Conservation (phyloP, 1,140 invertebrate species). For the Chymomyza costata region DNA sequence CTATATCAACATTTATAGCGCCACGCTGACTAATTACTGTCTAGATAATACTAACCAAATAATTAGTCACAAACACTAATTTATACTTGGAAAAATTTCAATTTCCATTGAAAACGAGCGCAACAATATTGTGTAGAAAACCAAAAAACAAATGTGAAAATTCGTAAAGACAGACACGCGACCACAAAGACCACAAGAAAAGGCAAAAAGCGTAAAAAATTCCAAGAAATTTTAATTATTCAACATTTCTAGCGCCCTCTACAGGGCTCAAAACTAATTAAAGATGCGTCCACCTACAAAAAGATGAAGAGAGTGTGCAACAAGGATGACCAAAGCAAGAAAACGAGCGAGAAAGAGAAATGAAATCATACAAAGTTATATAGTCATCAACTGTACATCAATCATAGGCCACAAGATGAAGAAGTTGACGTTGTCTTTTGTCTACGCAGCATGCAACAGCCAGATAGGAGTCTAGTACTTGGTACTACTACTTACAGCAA, state of each 20-base stretch:
- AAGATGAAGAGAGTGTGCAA: neutral
- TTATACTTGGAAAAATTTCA: conserved; percentile 33
- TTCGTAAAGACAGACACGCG: conserved; percentile 50
- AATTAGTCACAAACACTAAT: conserved; percentile 55
- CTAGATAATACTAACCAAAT: conserved; percentile 15
- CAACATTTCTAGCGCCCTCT: conserved; percentile 67
- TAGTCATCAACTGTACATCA: conserved; percentile 71
- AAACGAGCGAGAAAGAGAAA: too few species aligned
- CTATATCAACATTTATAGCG: too few species aligned
- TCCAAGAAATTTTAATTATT: conserved; percentile 70
- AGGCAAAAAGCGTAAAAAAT: conserved; percentile 47
- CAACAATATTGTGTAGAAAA: conserved; percentile 19
- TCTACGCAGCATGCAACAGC: too few species aligned
- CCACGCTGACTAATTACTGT: too few species aligned
- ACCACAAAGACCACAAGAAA: conserved; percentile 49
- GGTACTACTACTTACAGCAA: too few species aligned
- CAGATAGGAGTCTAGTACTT: too few species aligned
- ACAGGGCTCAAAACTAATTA: conserved; percentile 50
- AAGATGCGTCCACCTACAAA: conserved; percentile 68
- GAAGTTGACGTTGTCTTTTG: conserved; percentile 35
- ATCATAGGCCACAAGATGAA: conserved; percentile 65
- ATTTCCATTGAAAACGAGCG: conserved; percentile 38
- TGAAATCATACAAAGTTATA: conserved; percentile 72
- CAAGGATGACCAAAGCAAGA: too few species aligned
- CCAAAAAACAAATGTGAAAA: conserved; percentile 29